These are phyloP conservation scores for Procambarus clarkii DNA, from an alignment of 1,140 invertebrate species.

Conservation along the genomic window DNA sequence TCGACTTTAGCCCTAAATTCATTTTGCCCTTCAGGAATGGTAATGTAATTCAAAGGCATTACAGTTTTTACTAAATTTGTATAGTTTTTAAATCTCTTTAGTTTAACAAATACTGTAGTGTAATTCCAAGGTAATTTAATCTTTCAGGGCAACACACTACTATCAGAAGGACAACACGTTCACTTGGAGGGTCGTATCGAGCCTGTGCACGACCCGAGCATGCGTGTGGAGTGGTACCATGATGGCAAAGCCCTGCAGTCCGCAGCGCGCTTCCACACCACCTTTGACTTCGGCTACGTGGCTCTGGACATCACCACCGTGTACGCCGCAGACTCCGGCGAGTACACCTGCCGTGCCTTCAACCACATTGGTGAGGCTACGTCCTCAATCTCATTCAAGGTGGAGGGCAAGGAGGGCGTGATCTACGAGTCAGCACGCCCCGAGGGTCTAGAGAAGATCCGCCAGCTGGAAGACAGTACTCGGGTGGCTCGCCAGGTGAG, in stretches of 20 bases:
- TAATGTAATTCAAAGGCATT: too few species aligned
- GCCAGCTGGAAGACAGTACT: conserved; percentile 85
- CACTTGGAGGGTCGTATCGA: conserved; percentile 95
- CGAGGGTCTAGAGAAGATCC: conserved; percentile 95
- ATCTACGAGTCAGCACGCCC: conserved; percentile 96
- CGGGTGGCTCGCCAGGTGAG: conserved; percentile 49
- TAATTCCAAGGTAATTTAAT: too few species aligned
- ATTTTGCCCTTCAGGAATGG: not conserved
- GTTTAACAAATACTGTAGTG: too few species aligned
- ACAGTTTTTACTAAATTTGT: too few species aligned
- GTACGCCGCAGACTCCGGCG: conserved; percentile 94
- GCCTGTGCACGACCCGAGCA: conserved; percentile 92
- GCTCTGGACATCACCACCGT: conserved; percentile 92
- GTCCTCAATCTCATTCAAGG: conserved; percentile 68
- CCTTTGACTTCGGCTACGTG: conserved; percentile 96
- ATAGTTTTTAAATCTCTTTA: too few species aligned
- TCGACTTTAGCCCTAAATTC: not conserved
- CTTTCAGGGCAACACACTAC: conserved; percentile 85
- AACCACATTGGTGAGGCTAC: conserved; percentile 89
- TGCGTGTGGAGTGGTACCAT: conserved; percentile 93
- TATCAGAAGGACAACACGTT: conserved; percentile 89
- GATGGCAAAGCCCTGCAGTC: conserved; percentile 91
- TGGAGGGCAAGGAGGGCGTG: conserved; percentile 88
- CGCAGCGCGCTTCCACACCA: conserved; percentile 92
- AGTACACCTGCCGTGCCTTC: conserved; percentile 92